Base-by-base conservation (phyloP, 2,888 invertebrate genomes). In the Miltochrista miniata region DNA sequence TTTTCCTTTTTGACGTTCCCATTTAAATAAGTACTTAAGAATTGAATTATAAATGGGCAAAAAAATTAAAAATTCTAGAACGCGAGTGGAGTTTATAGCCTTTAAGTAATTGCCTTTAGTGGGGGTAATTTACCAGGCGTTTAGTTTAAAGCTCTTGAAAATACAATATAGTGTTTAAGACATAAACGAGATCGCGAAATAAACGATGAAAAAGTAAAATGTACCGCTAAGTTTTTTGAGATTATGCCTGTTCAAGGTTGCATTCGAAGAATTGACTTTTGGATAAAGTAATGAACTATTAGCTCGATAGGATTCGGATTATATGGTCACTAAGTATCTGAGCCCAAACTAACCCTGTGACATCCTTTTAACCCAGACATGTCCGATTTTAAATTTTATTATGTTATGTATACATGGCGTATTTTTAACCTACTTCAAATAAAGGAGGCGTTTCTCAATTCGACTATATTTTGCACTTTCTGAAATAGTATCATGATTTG, bases 81-180 rank as follows among this genome's bases (percentile, higher is more conserved):
- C 56, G 54, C 14, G 53, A 64, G 72, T 66, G 48, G 55, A 54
- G 53, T 46, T 54, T 61, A 64, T 61, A 62, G 50, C 40, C 38
- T 59, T 55, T 58, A 61, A 69, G 65, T 71, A 69, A 71, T 69
- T 71, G 59, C 53, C 36, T 50, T 57, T 56, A 48, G 53, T 56
- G 51, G 48, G 60, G 51, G 59, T 63, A 64, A 66, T 67, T 71
- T 51, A 58, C 51, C 24, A 59, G 57, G 56, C 51, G 48, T 62
- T 64, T 58, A 55, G 46, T 42, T 53, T 31, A 51, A 37, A 59
- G 37, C 33, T 29, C 52, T 55, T 46, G 43, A 46, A 50, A 66
- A 54, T 61, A 54, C 37, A 56, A 66, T 67, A 51, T 53, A 41
- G 12, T 43, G 14, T 42, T n/a, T 1, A 8, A 33, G 7, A 33